phyloP scores from a whole-genome alignment of 1,140 invertebrate species.

The Cydia amplana region DNA sequence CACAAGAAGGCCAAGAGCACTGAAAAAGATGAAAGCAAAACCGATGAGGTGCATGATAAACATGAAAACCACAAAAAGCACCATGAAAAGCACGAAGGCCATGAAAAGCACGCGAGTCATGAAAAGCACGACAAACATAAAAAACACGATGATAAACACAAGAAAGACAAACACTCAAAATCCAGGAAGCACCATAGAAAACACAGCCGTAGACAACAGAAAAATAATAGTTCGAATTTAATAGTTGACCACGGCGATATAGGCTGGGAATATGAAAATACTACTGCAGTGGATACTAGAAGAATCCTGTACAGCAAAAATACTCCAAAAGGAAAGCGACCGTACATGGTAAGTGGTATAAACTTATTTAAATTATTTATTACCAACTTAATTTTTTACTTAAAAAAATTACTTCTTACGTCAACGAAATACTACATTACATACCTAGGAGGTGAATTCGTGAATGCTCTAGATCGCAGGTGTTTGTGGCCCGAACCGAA shows the following conservation, averaged over 20 bases:
- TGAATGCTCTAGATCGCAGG: too few species aligned
- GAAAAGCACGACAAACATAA: slow-evolving; percentile 26
- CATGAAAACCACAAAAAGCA: slow-evolving; percentile 29
- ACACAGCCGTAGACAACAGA: neutral
- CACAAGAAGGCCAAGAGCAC: neutral
- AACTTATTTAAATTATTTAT: neutral
- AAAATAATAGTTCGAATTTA: slow-evolving; percentile 28
- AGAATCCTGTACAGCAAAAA: slow-evolving; percentile 67
- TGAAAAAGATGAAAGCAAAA: neutral
- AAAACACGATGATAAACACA: neutral
- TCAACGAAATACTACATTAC: too few species aligned
- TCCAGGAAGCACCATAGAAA: neutral
- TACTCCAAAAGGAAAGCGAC: slow-evolving; percentile 56
- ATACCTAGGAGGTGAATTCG: too few species aligned
- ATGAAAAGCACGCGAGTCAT: neutral
- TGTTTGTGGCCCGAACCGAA: too few species aligned
- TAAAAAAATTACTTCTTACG: too few species aligned
- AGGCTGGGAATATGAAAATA: slow-evolving; percentile 68
- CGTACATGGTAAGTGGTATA: slow-evolving; percentile 60
- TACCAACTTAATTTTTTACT: too few species aligned
- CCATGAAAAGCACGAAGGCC: slow-evolving; percentile 30
- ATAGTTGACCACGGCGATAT: slow-evolving; percentile 54
- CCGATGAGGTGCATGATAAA: neutral
- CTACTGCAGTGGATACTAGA: slow-evolving; percentile 58
- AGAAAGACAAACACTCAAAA: slow-evolving; percentile 14